Evolutionary conservation across 2,113 vertebrate species (phyloP).

Genomic region (Prochilodus magdalenae): DNA sequence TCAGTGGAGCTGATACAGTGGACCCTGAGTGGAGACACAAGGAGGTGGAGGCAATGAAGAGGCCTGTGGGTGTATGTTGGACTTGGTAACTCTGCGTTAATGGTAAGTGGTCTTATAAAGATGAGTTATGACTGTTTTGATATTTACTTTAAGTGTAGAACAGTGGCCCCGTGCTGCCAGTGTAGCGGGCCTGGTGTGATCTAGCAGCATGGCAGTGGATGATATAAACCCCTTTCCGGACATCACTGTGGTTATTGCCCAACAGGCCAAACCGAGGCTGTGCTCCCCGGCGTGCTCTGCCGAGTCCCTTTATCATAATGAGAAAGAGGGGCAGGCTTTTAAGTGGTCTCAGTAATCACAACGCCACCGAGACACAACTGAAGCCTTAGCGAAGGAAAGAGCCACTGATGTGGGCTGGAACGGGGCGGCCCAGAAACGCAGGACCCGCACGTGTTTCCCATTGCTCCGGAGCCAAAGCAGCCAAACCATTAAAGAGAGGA

Average conservation of each 20-base stretch:
- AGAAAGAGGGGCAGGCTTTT: not conserved
- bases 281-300: not conserved
- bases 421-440: slow-evolving; percentile 22
- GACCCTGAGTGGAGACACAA: too few species aligned
- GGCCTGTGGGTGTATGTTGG: too few species aligned
- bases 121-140: not conserved
- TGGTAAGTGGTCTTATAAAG: not conserved
- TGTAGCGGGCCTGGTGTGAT: not conserved
- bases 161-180: not conserved
- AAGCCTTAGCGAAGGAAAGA: not conserved
- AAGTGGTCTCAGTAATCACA: slow-evolving; percentile 38
- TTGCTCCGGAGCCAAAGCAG: not conserved
- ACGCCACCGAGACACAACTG: slow-evolving; percentile 4
- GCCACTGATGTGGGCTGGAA: slow-evolving; percentile 17
- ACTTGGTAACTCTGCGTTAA: too few species aligned
- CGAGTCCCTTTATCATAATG: slow-evolving; percentile 19
- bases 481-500: slow-evolving; percentile 8
- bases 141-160: not conserved
- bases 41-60: too few species aligned
- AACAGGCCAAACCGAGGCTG: not conserved
- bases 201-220: not conserved
- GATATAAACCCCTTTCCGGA: slow-evolving; percentile 2
- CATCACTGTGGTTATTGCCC: not conserved
- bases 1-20: too few species aligned
- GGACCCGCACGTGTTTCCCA: slow-evolving; percentile 25